Evolutionary conservation across 1,140 invertebrate genomes (phyloP).

Genomic region (Bombus ignitus): DNA sequence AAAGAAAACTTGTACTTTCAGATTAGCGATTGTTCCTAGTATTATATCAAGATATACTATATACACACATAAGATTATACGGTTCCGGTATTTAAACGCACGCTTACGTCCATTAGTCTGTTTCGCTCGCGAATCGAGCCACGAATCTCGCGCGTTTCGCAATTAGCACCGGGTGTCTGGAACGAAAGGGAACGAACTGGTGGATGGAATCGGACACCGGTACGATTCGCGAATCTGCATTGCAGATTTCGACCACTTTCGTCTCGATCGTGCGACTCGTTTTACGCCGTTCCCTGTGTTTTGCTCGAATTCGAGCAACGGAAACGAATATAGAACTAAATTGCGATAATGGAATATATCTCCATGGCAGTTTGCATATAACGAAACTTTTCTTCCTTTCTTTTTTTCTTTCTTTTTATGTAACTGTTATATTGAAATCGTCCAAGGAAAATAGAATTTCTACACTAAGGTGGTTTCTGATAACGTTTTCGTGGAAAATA

Average conservation of each 20-base stretch:
- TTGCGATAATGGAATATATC: neutral
- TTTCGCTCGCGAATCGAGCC: neutral
- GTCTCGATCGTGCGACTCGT: neutral
- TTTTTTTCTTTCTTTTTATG: neutral
- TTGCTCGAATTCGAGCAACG: neutral
- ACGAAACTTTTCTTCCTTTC: neutral
- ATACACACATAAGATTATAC: neutral
- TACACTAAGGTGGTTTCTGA: neutral
- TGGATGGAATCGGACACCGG: neutral
- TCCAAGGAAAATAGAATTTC: neutral
- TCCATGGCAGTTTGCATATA: neutral
- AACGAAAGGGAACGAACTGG: neutral
- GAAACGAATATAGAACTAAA: neutral
- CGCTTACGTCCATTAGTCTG: neutral
- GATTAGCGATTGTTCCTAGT: neutral
- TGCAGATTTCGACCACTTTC: neutral
- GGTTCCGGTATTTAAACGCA: conserved; percentile 26
- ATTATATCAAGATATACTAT: neutral
- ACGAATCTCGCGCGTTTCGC: neutral
- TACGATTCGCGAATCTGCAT: neutral
- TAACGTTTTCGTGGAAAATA: neutral
- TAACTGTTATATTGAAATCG: neutral
- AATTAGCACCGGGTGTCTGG: conserved; percentile 3
- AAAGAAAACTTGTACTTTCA: conserved; percentile 14
- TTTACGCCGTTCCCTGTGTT: neutral